These are phyloP conservation scores for Petrocephalus microphthalmus DNA, from an alignment of 2,113 vertebrate species.

Conservation along the genomic window DNA sequence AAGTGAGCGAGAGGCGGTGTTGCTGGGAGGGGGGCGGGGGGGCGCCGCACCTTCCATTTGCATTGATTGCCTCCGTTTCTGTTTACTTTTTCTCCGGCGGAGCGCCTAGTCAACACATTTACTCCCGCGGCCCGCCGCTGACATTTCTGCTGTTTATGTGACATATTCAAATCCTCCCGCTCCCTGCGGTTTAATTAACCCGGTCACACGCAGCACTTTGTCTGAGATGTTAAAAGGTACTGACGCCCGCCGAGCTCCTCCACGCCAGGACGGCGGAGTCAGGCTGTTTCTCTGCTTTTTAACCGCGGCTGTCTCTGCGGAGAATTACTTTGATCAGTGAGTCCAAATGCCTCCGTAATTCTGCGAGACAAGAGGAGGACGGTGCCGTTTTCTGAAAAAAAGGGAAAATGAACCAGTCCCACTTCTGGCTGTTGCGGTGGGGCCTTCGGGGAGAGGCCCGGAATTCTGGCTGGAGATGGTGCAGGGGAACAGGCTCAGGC, in stretches of 20 bases:
- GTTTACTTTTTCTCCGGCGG: conserved; percentile 32
- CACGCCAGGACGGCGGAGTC: conserved; percentile 25
- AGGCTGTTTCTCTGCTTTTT: conserved; percentile 32
- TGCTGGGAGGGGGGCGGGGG: conserved; percentile 6
- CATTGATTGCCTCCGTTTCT: conserved; percentile 22
- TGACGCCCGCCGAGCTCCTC: conserved; percentile 19
- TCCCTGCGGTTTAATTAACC: conserved; percentile 69
- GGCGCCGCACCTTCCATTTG: conserved; percentile 41
- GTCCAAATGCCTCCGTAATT: conserved; percentile 53
- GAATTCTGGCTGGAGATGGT: not conserved
- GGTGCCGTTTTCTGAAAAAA: not conserved
- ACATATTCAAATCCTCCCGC: conserved; percentile 59
- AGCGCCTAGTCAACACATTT: conserved; percentile 60
- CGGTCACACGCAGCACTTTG: conserved; percentile 57
- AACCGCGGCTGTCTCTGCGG: conserved; percentile 40
- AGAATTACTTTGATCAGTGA: conserved; percentile 57
- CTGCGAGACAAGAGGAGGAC: conserved; percentile 37
- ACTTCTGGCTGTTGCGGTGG: not conserved
- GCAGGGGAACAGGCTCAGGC: not conserved
- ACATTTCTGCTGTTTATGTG: conserved; percentile 53
- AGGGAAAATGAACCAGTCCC: not conserved
- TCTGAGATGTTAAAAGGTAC: conserved; percentile 52
- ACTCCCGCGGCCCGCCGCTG: conserved; percentile 36
- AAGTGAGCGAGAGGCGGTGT: conserved; percentile 47
- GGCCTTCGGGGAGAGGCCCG: not conserved